These are phyloP conservation scores for Urophycis tenuis DNA, from an alignment of 2,797 vertebrate genomes.

Conservation along the genomic window DNA sequence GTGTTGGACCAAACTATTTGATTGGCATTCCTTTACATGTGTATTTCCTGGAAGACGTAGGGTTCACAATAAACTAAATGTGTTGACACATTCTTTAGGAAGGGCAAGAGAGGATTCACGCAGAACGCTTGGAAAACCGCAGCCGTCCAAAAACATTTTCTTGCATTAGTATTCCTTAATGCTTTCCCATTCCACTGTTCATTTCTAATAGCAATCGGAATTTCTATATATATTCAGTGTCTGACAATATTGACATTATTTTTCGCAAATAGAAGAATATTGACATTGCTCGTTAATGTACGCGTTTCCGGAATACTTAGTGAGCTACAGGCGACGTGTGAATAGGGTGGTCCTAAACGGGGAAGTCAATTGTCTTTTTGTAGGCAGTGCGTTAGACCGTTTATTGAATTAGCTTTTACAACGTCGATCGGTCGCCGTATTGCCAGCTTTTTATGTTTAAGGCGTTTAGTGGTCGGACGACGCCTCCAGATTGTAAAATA, in stretches of 20 bases:
- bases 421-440: neutral
- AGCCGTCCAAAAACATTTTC: too few species aligned
- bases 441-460: too few species aligned
- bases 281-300: constrained; percentile 55
- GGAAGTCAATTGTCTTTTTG: constrained; percentile 22
- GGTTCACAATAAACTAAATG: neutral
- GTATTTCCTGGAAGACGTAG: neutral
- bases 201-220: neutral
- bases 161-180: neutral
- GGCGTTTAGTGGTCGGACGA: too few species aligned
- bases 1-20: constrained; percentile 5
- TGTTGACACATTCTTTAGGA: neutral
- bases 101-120: too few species aligned
- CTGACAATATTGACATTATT: neutral
- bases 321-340: constrained; percentile 36
- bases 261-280: constrained; percentile 27
- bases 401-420: too few species aligned
- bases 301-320: constrained; percentile 55
- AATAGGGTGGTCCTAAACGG: constrained; percentile 18
- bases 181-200: neutral
- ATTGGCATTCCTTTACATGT: neutral
- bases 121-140: too few species aligned
- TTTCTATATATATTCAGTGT: neutral
- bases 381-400: neutral
- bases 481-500: too few species aligned